A percentile compares a stretch with the other conserved stretches of the same genome.
Evolutionary conservation across 2,888 invertebrate species (phyloP).

Genomic region (Griposia aprilina): DNA sequence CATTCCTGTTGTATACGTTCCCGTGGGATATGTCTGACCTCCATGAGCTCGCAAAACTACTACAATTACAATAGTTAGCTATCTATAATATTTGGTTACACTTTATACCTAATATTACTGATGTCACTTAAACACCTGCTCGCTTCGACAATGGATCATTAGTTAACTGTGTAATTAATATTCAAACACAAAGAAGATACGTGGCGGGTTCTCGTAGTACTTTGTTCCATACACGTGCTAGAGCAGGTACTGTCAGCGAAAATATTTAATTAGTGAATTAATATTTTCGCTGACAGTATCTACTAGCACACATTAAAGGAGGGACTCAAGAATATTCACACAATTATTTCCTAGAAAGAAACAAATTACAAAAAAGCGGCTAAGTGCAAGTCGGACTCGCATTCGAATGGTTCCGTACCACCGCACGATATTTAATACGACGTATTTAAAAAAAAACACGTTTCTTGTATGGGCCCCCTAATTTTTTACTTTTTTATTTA

Average conservation of each 20-base stretch:
- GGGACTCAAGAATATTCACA: too few relatives aligned
- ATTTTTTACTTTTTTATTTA: too few relatives aligned
- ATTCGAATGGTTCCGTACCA: too few relatives aligned
- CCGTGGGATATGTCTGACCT: not conserved
- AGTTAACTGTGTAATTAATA: constrained; percentile 43
- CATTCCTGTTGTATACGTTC: too few relatives aligned
- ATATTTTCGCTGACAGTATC: not conserved
- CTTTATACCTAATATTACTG: not conserved
- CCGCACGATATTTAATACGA: too few relatives aligned
- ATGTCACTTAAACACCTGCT: constrained; percentile 21
- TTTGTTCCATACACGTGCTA: constrained; percentile 6
- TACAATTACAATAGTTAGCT: not conserved
- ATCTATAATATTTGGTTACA: not conserved
- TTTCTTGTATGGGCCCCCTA: too few relatives aligned
- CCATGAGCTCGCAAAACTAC: not conserved
- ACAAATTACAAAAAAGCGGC: too few relatives aligned
- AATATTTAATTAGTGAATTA: not conserved
- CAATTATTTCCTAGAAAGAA: not conserved
- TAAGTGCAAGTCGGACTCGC: too few relatives aligned
- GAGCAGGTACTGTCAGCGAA: not conserved
- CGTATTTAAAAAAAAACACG: too few relatives aligned
- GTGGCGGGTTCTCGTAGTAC: not conserved
- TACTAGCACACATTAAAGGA: not conserved
- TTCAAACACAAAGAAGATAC: constrained; percentile 9
- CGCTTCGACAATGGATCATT: constrained; percentile 27